Evolutionary conservation across 1,140 invertebrate genomes (phyloP), one percentile per base, ranked within the genome.

Genomic region (Anagrus nilaparvatae): DNA sequence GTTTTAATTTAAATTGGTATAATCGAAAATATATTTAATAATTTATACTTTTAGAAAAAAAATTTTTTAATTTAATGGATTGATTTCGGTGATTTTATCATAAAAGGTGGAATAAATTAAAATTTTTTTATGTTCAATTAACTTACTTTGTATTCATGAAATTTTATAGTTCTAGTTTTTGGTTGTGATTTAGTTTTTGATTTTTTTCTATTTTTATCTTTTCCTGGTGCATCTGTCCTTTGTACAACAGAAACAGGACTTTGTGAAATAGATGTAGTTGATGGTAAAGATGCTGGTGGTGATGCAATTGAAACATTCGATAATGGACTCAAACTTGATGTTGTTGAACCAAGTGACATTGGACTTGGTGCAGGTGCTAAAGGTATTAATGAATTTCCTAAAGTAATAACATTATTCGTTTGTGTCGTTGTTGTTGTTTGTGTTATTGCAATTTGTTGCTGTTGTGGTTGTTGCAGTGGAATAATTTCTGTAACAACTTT

Each of bases 101-200:
- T n/a, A n/a, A n/a, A n/a, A n/a, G n/a, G n/a, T n/a, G n/a, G n/a
- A n/a, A n/a, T n/a, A n/a, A n/a, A n/a, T n/a, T n/a, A n/a, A n/a
- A n/a, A n/a, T n/a, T n/a, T n/a, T n/a, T n/a, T n/a, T n/a, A n/a
- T n/a, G n/a, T n/a, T n/a, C n/a, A n/a, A n/a, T 3, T n/a, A 46
- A 49, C 49, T 55, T 52, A 76, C 77, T 70, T 96, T 97, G 64
- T 97, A 97, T 63, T 97, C 94, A 63, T 97, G 93, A 67, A 97
- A 97, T 71, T 97, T 97, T 45, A 97, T 94, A 29, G 84, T 89
- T 44, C 88, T 79, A 3, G 88, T 79, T 62, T 96, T 96, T 5
- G 81, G 75, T 57, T 88, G 85, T 33, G 81, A 81, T 61, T 89
- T 91, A 20, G 79, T 80, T 67, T 95, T 94, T n/a, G 77, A 81